phyloP scores from a whole-genome alignment of 2,113 vertebrate genomes.

The Oncorhynchus gorbuscha region DNA sequence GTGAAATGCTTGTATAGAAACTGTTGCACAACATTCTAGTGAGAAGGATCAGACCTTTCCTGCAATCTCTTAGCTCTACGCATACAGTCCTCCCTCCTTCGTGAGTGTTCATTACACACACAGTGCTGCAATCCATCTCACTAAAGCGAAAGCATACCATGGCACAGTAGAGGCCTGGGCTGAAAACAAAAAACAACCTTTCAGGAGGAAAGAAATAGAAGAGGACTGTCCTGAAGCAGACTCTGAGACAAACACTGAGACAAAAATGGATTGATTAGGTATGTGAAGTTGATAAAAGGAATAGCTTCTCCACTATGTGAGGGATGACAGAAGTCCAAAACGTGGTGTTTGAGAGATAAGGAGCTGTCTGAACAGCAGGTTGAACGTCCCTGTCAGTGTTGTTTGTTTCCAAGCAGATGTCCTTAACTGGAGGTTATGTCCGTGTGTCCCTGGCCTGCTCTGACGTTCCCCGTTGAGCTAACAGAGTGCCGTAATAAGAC shows the following conservation, averaged over 20 bases:
- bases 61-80: conserved; percentile 5
- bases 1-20: conserved; percentile 49
- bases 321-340: conserved; percentile 42
- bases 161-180: background rate
- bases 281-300: conserved; percentile 26
- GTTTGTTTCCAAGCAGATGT: conserved; percentile 53
- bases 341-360: conserved; percentile 49
- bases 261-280: conserved; percentile 10
- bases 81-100: background rate
- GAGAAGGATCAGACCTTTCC: conserved; percentile 44
- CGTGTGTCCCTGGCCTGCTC: conserved; percentile 21
- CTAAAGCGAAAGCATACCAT: background rate
- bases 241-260: conserved; percentile 13
- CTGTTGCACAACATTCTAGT: conserved; percentile 55
- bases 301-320: background rate
- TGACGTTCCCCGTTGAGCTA: conserved; percentile 45
- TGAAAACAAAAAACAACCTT: conserved; percentile 13
- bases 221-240: conserved; percentile 8
- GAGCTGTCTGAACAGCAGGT: conserved; percentile 52
- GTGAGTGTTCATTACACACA: conserved; percentile 6
- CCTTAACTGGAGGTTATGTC: conserved; percentile 35
- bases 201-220: conserved; percentile 13
- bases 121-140: conserved; percentile 12
- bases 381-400: conserved; percentile 59
- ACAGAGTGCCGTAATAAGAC: conserved; percentile 52